These are phyloP conservation scores for Tychaedon coryphoeus DNA, from an alignment of 2,113 vertebrate genomes.

Conservation along the genomic window DNA sequence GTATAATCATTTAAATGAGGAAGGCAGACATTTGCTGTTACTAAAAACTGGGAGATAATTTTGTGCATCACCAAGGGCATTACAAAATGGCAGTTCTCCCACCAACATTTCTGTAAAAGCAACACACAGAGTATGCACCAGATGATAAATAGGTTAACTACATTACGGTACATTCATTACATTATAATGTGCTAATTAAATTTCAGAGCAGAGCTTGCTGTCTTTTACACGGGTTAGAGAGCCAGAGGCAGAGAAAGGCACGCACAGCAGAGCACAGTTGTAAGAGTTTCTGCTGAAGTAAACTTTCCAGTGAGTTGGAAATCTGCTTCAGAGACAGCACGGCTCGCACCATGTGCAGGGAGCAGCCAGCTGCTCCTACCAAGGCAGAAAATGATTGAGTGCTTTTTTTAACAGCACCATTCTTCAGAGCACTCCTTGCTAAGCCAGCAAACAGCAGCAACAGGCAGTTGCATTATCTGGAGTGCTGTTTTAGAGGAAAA, in stretches of 20 bases:
- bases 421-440: neutral
- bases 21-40: neutral
- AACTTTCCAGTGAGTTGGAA: neutral
- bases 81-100: neutral
- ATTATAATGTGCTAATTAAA: neutral
- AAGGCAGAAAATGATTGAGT: neutral
- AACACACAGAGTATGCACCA: neutral
- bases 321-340: neutral
- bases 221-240: fast-evolving
- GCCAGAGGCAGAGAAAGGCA: neutral
- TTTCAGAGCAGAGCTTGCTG: neutral
- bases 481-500: neutral
- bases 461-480: neutral
- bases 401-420: neutral
- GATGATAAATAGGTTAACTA: fast-evolving
- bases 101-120: neutral
- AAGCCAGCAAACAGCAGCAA: neutral
- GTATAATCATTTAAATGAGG: neutral
- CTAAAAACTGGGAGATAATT: neutral
- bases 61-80: neutral
- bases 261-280: fast-evolving
- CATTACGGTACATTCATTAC: neutral
- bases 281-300: neutral
- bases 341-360: fast-evolving
- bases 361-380: neutral